Percentiles rank a stretch among this genome's conserved stretches.
phyloP scores from a whole-genome alignment of 2,797 vertebrate species.

The Protosalanx chinensis region DNA sequence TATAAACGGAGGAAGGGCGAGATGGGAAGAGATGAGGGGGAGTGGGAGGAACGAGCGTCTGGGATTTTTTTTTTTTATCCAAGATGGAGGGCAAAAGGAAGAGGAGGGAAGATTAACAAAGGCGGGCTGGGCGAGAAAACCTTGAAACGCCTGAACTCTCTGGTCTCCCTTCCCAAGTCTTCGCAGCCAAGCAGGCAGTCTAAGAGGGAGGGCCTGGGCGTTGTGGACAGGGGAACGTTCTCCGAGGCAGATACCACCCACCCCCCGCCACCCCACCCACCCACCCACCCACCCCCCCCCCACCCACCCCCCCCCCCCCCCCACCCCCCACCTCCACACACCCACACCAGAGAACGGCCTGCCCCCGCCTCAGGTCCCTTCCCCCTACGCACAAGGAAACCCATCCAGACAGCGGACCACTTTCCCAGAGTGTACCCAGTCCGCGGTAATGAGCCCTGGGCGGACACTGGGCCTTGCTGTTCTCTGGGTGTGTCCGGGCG shows the following conservation, averaged over 20 bases:
- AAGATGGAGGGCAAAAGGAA: constrained; percentile 18
- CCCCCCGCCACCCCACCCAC: no score
- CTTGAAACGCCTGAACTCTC: neutral
- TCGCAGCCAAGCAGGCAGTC: neutral
- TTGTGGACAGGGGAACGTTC: neutral
- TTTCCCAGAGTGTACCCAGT: neutral
- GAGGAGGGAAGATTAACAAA: neutral
- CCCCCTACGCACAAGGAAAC: neutral
- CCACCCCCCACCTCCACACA: no score
- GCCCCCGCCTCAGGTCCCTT: neutral
- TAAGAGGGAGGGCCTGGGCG: neutral
- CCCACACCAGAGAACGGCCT: no score
- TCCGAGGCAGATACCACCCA: no score
- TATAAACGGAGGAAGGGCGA: constrained; percentile 1
- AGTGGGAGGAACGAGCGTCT: constrained; percentile 24
- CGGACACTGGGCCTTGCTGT: neutral
- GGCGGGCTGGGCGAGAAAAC: neutral
- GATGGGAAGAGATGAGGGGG: constrained; percentile 26
- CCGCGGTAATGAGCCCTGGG: neutral
- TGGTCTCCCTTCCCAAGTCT: neutral
- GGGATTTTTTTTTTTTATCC: no score
- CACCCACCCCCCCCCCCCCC: no score
- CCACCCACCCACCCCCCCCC: no score
- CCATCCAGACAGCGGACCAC: neutral
- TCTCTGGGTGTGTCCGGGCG: neutral